Evolutionary conservation across 2,113 vertebrate genomes (phyloP), one percentile per base, ranked within the genome.

Genomic region (Psophia crepitans): DNA sequence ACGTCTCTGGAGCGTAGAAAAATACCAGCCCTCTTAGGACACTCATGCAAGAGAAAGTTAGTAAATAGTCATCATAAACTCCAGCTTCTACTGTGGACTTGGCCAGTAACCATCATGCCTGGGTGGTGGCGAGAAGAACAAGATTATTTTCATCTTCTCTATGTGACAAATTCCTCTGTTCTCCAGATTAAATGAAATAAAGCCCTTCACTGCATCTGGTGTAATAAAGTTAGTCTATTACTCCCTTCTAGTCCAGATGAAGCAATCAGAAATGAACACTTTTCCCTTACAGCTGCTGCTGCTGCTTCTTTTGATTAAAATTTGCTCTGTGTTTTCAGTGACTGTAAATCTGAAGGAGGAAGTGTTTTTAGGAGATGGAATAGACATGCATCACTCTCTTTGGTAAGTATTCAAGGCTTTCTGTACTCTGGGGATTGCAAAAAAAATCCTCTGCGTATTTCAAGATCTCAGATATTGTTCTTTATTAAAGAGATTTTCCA

Each of bases 281-380:
- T 94, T 92, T 95, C 68, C 54, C 68, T 95, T 94, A 76, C 91
- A 96, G 94, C 92, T 89, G 94, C 87, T 92, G 60, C 91, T 90
- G 83, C 68, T 93, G n/a, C 35, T 93, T 91, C 94, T 96, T 97
- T 97, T 98, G 95, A 97, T 97, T 92, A 96, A 86, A 97, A 96
- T 83, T 83, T 89, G 37, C 80, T 93, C 82, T 95, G 58, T 93
- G 79, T 92, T 93, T 87, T 86, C 56, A 87, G 70, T 81, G 77
- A 93, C 76, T 87, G 83, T 96, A 97, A 97, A 97, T 96, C 85
- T 97, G 92, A 94, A 92, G 70, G 81, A 92, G 91, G 95, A 96
- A 91, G 79, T 90, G 78, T 89, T 95, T 97, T 97, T 87, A 92
- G 87, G 85, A 89, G 95, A 81, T n/a, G 39, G 74, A 71, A 53